Conservation (phyloP, 2,888 invertebrate genomes). For the Tetranychus truncatus region DNA sequence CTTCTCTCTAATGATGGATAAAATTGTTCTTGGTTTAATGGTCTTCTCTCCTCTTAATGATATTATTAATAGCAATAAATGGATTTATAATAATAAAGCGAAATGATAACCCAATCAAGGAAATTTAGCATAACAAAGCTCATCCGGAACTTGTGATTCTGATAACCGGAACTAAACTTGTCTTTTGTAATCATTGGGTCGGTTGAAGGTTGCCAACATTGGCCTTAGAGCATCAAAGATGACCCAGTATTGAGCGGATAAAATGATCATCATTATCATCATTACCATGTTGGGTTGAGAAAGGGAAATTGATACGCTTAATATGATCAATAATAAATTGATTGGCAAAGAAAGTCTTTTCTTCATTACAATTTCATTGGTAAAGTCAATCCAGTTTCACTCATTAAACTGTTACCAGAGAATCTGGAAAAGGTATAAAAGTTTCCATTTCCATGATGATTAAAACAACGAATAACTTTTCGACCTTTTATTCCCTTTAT, state of each 20-base stretch:
- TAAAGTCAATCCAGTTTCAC: neutral
- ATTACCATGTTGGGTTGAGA: neutral
- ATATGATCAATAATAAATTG: neutral
- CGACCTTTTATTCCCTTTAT: too few species aligned
- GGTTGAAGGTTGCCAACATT: too few species aligned
- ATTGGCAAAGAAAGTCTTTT: neutral
- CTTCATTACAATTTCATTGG: neutral
- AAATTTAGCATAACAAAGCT: neutral
- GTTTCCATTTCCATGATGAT: too few species aligned
- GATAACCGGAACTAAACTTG: slow-evolving; percentile 1
- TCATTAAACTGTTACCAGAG: neutral
- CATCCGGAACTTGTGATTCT: neutral
- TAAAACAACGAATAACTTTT: too few species aligned
- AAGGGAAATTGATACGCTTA: neutral
- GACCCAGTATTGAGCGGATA: neutral
- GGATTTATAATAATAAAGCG: neutral
- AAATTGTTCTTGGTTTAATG: neutral
- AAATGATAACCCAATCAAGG: neutral
- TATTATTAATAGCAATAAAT: neutral
- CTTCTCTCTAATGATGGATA: neutral
- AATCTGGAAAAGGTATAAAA: too few species aligned
- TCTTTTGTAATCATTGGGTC: neutral
- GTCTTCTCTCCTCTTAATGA: neutral
- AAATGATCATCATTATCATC: neutral
- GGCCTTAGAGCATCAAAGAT: too few species aligned